phyloP scores from a whole-genome alignment of 92 coral and sea anemone genomes.

The Zoanthus sociatus region DNA sequence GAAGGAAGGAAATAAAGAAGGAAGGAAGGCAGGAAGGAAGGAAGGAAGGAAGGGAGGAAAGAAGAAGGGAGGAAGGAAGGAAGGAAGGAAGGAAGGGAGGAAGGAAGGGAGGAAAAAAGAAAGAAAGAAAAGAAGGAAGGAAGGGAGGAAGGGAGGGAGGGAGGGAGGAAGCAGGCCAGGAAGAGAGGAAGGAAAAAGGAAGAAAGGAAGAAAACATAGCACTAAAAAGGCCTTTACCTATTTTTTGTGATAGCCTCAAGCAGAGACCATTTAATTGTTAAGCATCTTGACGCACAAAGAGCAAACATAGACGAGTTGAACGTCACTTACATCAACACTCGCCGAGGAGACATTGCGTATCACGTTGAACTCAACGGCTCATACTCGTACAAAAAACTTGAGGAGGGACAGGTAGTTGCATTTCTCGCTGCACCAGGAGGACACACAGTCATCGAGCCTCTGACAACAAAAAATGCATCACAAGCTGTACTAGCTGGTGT shows the following conservation, averaged over 20 bases:
- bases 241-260: conserved; percentile 16
- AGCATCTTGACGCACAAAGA: conserved; percentile 86
- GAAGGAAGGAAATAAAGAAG: not conserved
- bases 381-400: conserved; percentile 59
- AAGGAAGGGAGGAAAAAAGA: not conserved
- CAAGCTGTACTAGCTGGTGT: conserved; percentile 97
- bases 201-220: not conserved
- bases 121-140: no score
- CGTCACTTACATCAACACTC: conserved; percentile 69
- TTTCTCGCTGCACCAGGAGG: conserved; percentile 83
- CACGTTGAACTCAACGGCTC: conserved; percentile 85
- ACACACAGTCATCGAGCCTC: conserved; percentile 81
- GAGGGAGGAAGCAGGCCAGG: no score
- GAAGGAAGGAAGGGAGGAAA: not conserved
- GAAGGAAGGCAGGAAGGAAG: not conserved
- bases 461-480: conserved; percentile 70
- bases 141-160: no score
- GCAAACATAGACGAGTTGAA: conserved; percentile 85
- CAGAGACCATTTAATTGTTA: conserved; percentile 74
- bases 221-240: not conserved
- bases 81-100: no score
- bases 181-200: no score
- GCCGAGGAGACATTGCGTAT: conserved; percentile 93
- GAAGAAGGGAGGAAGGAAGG: no score
- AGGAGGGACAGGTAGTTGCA: conserved; percentile 96